Base-by-base conservation (phyloP, 2,888 invertebrate species). In the Latrodectus elegans region DNA sequence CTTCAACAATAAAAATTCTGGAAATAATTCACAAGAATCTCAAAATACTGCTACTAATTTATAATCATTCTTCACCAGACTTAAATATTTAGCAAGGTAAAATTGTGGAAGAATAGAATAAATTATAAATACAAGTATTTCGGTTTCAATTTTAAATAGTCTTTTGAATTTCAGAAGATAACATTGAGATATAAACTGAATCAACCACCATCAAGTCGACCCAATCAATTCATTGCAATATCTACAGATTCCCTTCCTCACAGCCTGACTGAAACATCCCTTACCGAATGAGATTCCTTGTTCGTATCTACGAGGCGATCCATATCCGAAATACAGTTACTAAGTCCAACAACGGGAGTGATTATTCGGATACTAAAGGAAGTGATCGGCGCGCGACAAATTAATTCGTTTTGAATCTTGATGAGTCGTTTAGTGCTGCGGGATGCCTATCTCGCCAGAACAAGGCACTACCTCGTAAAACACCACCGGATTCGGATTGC, bases 351-450 rank as follows among this genome's bases (percentile, higher is more conserved):
- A 73, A 38, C 22, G 14, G 52, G 49, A 65, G 71, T 86, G 81
- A 86, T 86, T 86, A 86, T 86, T 86, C 53, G 76, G 65, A 71
- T 65, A 72, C 86, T 80, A 75, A 80, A 81, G 80, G 80, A 86
- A 80, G 75, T 74, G 75, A 80, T 81, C 86, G 75, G 53, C 22
- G 72, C 53, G 72, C 76, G 81, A 71, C 81, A 81, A 81, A 86
- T 86, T 86, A 86, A 86, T 86, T 86, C 81, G 81, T 77, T 86
- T 86, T 86, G 86, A 81, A 86, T 86, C 86, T 86, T 86, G 86
- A 86, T 86, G 86, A 86, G 86, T 71, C 86, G 81, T 86, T 86
- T 86, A 86, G 86, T 86, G 81, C 79, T 60, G n/a, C 85, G 68
- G 12, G 49, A 52, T 17, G 14, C 11, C 77, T 78, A 72, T 84